Base-by-base conservation (phyloP, 2,113 vertebrate genomes). In the Penelope pileata region DNA sequence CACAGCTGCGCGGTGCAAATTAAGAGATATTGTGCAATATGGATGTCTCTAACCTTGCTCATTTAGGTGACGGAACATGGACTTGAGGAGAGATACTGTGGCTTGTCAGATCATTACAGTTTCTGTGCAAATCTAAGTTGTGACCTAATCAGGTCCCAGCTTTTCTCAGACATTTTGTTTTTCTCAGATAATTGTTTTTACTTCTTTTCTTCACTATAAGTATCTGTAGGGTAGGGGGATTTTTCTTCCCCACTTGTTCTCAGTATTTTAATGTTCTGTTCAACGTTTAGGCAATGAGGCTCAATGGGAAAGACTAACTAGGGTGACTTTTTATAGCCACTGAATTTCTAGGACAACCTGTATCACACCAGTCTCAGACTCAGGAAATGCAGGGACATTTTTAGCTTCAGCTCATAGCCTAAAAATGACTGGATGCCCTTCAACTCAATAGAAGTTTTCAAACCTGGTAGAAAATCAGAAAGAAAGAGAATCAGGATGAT, bases 331-430 rank as follows among this genome's bases (percentile, higher is more conserved):
- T 89, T 86, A 89, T 87, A 86, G 77, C 40, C 53, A 18, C 29
- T 66, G 43, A 64, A 50, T 82, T 93, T 91, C 87, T 94, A 87
- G 60, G 74, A 54, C 50, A 81, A 84, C 26, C 16, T 69, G 7
- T 66, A 63, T 84, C 12, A 43, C 45, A 74, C 13, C 26, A 56
- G 45, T 42, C 14, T 24, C 40, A 56, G 54, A 11, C 19, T 78
- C 50, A 90, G 50, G 38, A 82, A 90, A 66, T 14, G 77, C 6
- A 22, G 17, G 13, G 60, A 69, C 30, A 78, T 38, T 78, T 96
- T 91, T 84, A 94, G 27, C 60, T 85, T 69, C n/a, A 82, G 23
- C 26, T 88, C 29, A 16, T 74, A 78, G 23, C 19, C 60, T 74
- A 62, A 34, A 91, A 93, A 90, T 81, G 11, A 29, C 78, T 62